A percentile compares a stretch with the other conserved stretches of the same genome.
Evolutionary conservation across 2,888 invertebrate genomes (phyloP).

Genomic region (Eledona agricola): DNA sequence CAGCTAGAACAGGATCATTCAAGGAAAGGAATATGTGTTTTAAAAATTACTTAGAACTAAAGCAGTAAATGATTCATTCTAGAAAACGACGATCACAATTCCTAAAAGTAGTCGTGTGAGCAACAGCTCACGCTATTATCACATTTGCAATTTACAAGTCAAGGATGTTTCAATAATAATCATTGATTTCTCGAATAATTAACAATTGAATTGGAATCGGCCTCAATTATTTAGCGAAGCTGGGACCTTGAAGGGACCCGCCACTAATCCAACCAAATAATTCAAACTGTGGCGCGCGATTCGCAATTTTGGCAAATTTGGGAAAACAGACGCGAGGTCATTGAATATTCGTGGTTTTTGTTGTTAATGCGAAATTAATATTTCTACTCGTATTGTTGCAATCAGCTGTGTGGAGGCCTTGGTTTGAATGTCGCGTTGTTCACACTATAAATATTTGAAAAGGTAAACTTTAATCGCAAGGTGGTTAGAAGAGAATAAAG

Average conservation of each 20-base stretch:
- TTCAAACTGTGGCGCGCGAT: too few relatives aligned
- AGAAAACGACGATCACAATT: too few relatives aligned
- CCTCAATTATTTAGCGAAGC: slow-evolving; percentile 22
- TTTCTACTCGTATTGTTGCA: slow-evolving; percentile 1
- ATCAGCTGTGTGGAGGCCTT: slow-evolving; percentile 4
- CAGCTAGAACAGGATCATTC: too few relatives aligned
- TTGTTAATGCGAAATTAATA: too few relatives aligned
- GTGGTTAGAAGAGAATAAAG: slow-evolving; percentile 6
- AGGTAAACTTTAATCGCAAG: slow-evolving; percentile 1
- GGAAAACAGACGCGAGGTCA: background rate
- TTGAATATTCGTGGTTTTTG: background rate
- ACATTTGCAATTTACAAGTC: slow-evolving; percentile 4
- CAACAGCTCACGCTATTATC: background rate
- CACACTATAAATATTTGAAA: slow-evolving; percentile 21
- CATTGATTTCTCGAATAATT: slow-evolving; percentile 20
- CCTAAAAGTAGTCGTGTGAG: too few relatives aligned
- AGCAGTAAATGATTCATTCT: too few relatives aligned
- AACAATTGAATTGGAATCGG: slow-evolving; percentile 26
- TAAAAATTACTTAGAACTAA: too few relatives aligned
- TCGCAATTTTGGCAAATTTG: background rate
- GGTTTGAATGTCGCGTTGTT: slow-evolving; percentile 2
- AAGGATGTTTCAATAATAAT: slow-evolving; percentile 18
- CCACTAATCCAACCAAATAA: too few relatives aligned
- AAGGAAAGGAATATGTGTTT: too few relatives aligned
- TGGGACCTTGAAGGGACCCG: too few relatives aligned